Evolutionary conservation across 2,888 invertebrate species (phyloP).

Genomic region (Thymelicus sylvestris): DNA sequence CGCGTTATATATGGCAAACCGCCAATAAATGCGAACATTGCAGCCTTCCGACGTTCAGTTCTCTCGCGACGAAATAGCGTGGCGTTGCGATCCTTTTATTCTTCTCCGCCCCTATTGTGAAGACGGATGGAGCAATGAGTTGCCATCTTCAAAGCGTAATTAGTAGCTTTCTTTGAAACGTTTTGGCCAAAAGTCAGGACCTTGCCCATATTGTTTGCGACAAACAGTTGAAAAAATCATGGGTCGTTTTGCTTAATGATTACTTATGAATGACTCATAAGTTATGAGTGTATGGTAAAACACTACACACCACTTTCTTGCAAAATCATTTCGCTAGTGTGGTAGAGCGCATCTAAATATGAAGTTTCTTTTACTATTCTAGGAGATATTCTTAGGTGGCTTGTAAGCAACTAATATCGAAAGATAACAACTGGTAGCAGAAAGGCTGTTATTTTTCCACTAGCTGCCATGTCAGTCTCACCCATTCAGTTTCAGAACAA

Average conservation of each 20-base stretch:
- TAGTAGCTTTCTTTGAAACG: slow-evolving; percentile 10
- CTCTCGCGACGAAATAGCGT: slow-evolving; percentile 41
- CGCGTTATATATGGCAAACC: slow-evolving; percentile 54
- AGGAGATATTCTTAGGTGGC: too few relatives aligned
- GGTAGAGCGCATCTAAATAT: too few relatives aligned
- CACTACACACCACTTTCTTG: too few relatives aligned
- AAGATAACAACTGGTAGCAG: too few relatives aligned
- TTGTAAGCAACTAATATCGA: too few relatives aligned
- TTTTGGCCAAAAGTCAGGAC: slow-evolving; percentile 10
- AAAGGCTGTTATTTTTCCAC: too few relatives aligned
- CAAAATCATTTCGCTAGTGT: too few relatives aligned
- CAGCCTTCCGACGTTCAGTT: slow-evolving; percentile 57
- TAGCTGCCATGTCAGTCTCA: too few relatives aligned
- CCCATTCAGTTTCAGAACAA: slow-evolving; percentile 14
- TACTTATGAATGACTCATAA: background rate
- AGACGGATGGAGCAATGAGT: slow-evolving; percentile 28
- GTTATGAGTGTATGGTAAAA: background rate
- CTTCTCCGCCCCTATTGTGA: slow-evolving; percentile 27
- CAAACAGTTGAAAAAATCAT: background rate
- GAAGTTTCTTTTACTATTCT: too few relatives aligned
- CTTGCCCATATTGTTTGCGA: slow-evolving; percentile 5
- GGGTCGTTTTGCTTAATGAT: slow-evolving; percentile 3
- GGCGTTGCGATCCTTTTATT: background rate
- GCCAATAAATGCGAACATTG: slow-evolving; percentile 56
- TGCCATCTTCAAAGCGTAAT: slow-evolving; percentile 29